Conservation (phyloP, 2,113 vertebrate genomes). For the Euleptes europaea region DNA sequence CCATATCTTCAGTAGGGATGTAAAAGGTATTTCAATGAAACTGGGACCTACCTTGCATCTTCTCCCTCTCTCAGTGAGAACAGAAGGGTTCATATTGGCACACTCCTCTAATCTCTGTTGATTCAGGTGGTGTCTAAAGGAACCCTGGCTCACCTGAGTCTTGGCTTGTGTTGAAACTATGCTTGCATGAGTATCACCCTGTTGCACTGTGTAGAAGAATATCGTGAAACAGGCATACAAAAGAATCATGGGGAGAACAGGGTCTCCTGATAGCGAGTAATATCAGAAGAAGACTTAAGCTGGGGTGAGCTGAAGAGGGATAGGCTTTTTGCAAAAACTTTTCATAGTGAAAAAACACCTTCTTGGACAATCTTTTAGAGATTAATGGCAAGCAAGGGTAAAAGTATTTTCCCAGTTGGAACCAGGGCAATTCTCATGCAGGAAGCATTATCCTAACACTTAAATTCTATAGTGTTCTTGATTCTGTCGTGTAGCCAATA, state of each 20-base stretch:
- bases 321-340: neutral
- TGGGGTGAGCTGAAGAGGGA: neutral
- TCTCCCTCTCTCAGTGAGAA: neutral
- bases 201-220: too few relatives aligned
- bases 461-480: neutral
- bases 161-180: neutral
- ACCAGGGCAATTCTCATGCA: neutral
- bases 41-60: neutral
- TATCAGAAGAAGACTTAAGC: neutral
- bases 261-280: neutral
- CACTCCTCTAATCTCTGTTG: neutral
- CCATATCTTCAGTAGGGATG: neutral
- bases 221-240: too few relatives aligned
- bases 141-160: neutral
- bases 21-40: too few relatives aligned
- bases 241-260: too few relatives aligned
- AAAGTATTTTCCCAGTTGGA: neutral
- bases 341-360: too few relatives aligned
- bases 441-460: neutral
- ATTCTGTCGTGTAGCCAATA: neutral
- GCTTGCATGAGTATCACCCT: too few relatives aligned
- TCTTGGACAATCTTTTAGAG: neutral
- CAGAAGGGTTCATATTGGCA: neutral
- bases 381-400: neutral
- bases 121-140: neutral